These are phyloP conservation scores for Kuschelorhynchus macadamiae DNA, from an alignment of 2,888 invertebrate species.

Conservation along the genomic window DNA sequence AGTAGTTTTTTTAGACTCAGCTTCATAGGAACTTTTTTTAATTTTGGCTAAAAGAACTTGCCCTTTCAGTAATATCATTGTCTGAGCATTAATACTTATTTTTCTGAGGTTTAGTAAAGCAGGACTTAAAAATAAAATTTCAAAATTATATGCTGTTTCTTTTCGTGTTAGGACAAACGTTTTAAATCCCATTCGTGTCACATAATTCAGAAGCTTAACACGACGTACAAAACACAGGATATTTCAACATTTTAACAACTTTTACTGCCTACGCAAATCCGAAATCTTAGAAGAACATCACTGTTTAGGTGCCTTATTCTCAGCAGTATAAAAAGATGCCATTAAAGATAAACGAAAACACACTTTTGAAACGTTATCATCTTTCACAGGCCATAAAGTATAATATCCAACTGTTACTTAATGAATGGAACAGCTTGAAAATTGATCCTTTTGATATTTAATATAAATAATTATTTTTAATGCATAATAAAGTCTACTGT, in stretches of 20 bases:
- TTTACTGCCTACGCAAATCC: constrained; percentile 25
- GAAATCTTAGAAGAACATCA: constrained; percentile 23
- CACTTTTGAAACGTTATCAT: constrained; percentile 32
- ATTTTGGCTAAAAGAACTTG: no score
- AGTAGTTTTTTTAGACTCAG: no score
- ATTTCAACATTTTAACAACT: constrained; percentile 10
- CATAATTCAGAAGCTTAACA: constrained; percentile 18
- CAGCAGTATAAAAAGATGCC: constrained; percentile 28
- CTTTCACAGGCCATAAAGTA: constrained; percentile 33
- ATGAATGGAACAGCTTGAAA: constrained; percentile 27
- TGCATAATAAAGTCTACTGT: not conserved
- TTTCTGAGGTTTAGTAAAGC: no score
- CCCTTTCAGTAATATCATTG: no score
- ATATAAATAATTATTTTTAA: constrained; percentile 1
- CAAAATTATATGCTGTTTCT: no score
- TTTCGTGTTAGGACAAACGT: no score
- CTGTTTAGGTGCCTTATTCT: constrained; percentile 27
- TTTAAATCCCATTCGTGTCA: no score
- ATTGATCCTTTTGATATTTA: not conserved
- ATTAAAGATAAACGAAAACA: constrained; percentile 32
- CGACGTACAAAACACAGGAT: no score
- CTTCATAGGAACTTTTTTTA: no score
- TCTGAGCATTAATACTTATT: no score
- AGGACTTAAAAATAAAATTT: no score
- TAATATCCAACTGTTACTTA: constrained; percentile 28